A percentile compares a stretch with the other conserved stretches of the same genome.
Evolutionary conservation across 2,888 invertebrate genomes (phyloP).

Genomic region (Amitus sp.): DNA sequence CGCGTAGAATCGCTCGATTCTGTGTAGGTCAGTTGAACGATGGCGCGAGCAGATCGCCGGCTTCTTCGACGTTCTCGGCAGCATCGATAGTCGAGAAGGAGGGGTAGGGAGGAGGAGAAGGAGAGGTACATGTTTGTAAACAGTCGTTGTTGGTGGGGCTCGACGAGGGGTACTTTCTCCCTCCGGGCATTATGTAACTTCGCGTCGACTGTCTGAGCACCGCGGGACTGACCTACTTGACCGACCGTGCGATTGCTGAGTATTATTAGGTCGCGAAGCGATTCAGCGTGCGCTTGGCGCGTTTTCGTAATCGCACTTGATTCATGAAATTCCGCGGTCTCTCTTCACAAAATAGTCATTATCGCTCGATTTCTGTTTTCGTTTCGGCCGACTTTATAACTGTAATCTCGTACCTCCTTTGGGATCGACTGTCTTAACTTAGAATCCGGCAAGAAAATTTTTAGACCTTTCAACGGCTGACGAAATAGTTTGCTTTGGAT

Average conservation of each 20-base stretch:
- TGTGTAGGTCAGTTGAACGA: slow-evolving; percentile 39
- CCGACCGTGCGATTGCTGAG: slow-evolving; percentile 41
- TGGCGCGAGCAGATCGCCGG: slow-evolving; percentile 4
- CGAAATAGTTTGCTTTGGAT: too few species aligned
- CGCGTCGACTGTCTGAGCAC: slow-evolving; percentile 43
- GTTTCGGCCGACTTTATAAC: too few species aligned
- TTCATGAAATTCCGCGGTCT: not conserved
- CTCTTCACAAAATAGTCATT: not conserved
- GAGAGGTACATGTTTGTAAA: slow-evolving; percentile 57
- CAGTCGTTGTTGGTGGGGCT: slow-evolving; percentile 39
- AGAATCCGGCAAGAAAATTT: too few species aligned
- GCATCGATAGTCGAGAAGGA: slow-evolving; percentile 12
- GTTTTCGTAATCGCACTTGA: not conserved
- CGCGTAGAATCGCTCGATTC: slow-evolving; percentile 55
- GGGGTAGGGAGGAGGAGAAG: slow-evolving; percentile 13
- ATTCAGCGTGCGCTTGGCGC: not conserved
- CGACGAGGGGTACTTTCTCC: slow-evolving; percentile 55
- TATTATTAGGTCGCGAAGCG: slow-evolving; percentile 1
- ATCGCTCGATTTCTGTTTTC: not conserved
- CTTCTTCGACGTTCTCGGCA: slow-evolving; percentile 1
- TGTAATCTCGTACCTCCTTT: too few species aligned
- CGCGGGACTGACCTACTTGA: slow-evolving; percentile 60
- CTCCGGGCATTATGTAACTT: slow-evolving; percentile 58
- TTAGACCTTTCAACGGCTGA: too few species aligned
- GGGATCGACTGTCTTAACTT: too few species aligned